Evolutionary conservation across 2,888 invertebrate genomes (phyloP), one percentile per base, ranked within the genome.

Genomic region (Oligia latruncula): DNA sequence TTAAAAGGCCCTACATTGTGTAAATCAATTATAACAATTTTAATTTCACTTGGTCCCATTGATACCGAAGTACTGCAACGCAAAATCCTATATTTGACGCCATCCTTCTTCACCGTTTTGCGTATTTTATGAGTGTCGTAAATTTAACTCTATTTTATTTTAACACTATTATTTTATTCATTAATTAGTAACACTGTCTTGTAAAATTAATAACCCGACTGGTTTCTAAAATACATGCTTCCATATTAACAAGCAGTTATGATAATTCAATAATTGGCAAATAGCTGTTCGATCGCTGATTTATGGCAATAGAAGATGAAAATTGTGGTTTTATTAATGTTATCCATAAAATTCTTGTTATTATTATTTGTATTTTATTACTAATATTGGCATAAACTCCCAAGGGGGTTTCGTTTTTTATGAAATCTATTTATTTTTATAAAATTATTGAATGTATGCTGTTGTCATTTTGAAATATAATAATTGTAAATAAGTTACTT

Each of bases 191-290:
- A 60, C 35, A 74, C n/a, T 82, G 55, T 77, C 58, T 76, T 43
- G 67, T 78, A 72, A 82, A 79, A 83, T 82, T 75, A 71, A 78
- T 84, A 76, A 65, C 20, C 71, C 17, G n/a, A 60, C 68, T 60
- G 40, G 67, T 23, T 23, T 78, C 66, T 64, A 35, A 40, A 58
- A 77, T 55, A 70, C 78, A 79, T 70, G 43, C 62, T 78, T 55
- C 71, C 78, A 79, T 67, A 66, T 73, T 72, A 75, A 74, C 78
- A 43, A 74, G 71, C 74, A 82, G 71, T 83, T 87, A 89, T 84
- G 83, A 81, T 89, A 82, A 89, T 89, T 84, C 55, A 65, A 68
- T 80, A 80, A 79, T 88, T 80, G 81, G 88, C 88, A 84, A 89
- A 90, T 85, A 73, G 79, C 77, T 66, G 20, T 71, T 81, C 78